Conservation (phyloP, 2,797 vertebrate species). For the Phataginus tetradactyla region DNA sequence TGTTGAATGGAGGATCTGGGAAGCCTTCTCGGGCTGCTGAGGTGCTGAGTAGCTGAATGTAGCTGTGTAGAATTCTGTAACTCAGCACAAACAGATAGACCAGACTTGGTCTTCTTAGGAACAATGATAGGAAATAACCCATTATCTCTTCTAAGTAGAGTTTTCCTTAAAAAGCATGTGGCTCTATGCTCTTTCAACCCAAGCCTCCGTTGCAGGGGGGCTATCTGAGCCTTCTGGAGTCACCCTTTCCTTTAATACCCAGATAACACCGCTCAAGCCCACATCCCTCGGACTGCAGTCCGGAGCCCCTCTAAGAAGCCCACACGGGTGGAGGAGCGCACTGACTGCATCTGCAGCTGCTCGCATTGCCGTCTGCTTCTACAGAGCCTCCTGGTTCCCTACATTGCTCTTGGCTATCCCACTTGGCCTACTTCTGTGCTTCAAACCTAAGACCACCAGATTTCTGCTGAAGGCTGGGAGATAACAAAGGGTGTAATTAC, state of each 20-base stretch:
- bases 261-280: neutral
- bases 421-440: neutral
- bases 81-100: constrained; percentile 37
- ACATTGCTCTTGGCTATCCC: neutral
- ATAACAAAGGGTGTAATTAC: neutral
- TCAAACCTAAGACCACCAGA: neutral
- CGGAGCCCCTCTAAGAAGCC: neutral
- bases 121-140: constrained; percentile 20
- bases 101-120: neutral
- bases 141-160: constrained; percentile 26
- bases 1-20: constrained; percentile 40
- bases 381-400: neutral
- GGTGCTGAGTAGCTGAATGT: constrained; percentile 57
- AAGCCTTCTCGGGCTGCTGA: neutral
- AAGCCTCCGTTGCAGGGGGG: neutral
- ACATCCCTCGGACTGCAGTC: neutral
- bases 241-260: neutral
- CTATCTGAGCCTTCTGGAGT: neutral
- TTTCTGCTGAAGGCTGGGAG: neutral
- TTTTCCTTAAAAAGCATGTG: constrained; percentile 3
- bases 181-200: neutral
- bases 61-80: neutral
- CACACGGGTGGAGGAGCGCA: neutral
- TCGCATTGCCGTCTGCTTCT: neutral
- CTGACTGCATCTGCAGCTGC: neutral